Evolutionary conservation across 2,113 vertebrate species (phyloP), one percentile per base, ranked within the genome.

Genomic region (Pungitius pungitius): DNA sequence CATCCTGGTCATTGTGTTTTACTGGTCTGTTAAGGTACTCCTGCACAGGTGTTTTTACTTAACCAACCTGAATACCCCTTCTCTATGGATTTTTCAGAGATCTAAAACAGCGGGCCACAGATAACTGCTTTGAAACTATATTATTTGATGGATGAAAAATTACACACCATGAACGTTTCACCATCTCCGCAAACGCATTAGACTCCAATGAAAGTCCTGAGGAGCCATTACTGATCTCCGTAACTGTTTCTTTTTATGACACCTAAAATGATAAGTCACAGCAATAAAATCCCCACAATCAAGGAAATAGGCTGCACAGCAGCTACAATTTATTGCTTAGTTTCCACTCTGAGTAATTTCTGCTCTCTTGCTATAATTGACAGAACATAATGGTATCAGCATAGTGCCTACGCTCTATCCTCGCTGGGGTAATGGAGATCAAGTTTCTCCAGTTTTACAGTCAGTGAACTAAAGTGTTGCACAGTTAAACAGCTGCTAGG

Each of bases 171-270:
- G 54, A 56, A 49, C 47, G 22, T 27, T 37, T 58, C 3, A 24
- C 18, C 11, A 37, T 66, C 54, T 71, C 40, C 18, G 1, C 35
- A 35, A 8, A 55, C 15, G 42, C 35, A 22, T 35, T 35, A 60
- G 62, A 49, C 8, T 54, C 57, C 40, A 47, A 67, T 45, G 6
- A 49, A 6, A 37, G n/a, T 49, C n/a, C 30, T 10, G 35, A 67
- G 27, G 18, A 47, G 42, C 45, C 30, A 15, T 33, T 65, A 14
- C 39, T 37, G 35, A 5, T 8, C 18, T 74, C 13, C 42, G 33
- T 79, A 66, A 74, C 59, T 33, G 45, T 74, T 67, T 70, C 40
- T 69, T 67, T 77, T 57, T 20, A 51, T 33, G 27, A 33, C 67
- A 66, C 49, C 59, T 59, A 18, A 43, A 75, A 49, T 6, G 37